These are phyloP conservation scores for Himantopus leucocephalus DNA, from an alignment of 2,113 vertebrate species.

Conservation along the genomic window DNA sequence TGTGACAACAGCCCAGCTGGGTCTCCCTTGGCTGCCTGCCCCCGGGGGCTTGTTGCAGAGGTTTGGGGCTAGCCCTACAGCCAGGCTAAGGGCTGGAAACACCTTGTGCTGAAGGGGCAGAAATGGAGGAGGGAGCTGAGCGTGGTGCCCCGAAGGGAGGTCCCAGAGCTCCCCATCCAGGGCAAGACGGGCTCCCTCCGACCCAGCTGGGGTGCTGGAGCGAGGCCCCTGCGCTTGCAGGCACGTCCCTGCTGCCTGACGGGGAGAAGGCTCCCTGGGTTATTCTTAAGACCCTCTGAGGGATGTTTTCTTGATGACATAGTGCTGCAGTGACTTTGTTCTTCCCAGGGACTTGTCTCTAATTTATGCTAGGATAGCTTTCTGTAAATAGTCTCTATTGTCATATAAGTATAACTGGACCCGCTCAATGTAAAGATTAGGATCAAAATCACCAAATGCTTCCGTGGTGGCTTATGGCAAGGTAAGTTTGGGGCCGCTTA, in stretches of 20 bases:
- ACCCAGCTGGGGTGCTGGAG: fast-evolving
- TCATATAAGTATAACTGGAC: not conserved
- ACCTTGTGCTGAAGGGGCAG: not conserved
- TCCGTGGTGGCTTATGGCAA: fast-evolving
- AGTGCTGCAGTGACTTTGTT: not conserved
- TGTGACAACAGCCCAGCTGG: not conserved
- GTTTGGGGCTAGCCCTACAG: not conserved
- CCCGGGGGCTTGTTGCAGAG: not conserved
- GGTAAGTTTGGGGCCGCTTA: not conserved
- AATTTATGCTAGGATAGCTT: not conserved
- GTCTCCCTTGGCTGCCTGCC: not conserved
- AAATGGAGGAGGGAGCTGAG: not conserved
- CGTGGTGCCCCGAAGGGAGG: not conserved
- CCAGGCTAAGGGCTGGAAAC: not conserved
- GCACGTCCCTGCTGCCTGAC: fast-evolving
- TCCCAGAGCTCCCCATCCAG: not conserved
- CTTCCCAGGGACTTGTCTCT: not conserved
- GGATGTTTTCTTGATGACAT: not conserved
- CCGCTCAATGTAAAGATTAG: not conserved
- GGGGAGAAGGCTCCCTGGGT: not conserved
- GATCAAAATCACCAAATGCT: not conserved
- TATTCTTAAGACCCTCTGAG: not conserved
- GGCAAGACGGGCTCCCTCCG: not conserved
- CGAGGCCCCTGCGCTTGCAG: fast-evolving
- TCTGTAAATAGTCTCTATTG: not conserved